Evolutionary conservation across 2,797 vertebrate genomes (phyloP).

Genomic region (Ptychobarbus kaznakovi): DNA sequence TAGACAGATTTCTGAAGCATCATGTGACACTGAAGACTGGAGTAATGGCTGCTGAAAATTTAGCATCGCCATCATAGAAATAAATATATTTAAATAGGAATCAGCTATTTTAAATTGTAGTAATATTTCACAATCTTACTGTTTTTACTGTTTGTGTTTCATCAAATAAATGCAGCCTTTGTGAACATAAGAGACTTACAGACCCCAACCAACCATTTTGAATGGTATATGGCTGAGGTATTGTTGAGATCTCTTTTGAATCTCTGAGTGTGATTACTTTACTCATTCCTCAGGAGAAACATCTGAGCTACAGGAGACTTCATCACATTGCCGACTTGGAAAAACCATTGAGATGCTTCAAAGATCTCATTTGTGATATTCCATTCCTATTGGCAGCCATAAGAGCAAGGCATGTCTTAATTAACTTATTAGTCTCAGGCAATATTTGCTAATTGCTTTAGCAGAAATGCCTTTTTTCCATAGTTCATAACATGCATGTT

Average conservation of each 20-base stretch:
- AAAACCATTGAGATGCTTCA: constrained; percentile 8
- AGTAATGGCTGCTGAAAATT: neutral
- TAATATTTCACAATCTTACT: neutral
- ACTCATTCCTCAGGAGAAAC: neutral
- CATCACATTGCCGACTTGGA: neutral
- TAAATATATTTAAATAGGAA: neutral
- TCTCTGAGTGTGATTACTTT: neutral
- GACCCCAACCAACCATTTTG: neutral
- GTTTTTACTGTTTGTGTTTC: neutral
- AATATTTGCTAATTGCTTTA: constrained; percentile 21
- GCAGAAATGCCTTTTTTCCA: neutral
- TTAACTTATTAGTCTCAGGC: constrained; percentile 5
- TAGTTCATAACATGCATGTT: neutral
- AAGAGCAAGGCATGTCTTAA: constrained; percentile 26
- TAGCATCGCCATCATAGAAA: neutral
- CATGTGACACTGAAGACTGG: neutral
- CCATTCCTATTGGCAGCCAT: constrained; percentile 3
- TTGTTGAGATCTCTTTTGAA: neutral
- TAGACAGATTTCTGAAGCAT: neutral
- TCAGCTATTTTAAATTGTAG: neutral
- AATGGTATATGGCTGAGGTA: neutral
- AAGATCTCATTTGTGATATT: constrained; percentile 39
- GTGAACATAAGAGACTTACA: neutral
- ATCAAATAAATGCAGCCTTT: neutral
- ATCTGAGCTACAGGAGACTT: neutral